Evolutionary conservation across 2,113 vertebrate species (phyloP).

Genomic region (Colaptes auratus): DNA sequence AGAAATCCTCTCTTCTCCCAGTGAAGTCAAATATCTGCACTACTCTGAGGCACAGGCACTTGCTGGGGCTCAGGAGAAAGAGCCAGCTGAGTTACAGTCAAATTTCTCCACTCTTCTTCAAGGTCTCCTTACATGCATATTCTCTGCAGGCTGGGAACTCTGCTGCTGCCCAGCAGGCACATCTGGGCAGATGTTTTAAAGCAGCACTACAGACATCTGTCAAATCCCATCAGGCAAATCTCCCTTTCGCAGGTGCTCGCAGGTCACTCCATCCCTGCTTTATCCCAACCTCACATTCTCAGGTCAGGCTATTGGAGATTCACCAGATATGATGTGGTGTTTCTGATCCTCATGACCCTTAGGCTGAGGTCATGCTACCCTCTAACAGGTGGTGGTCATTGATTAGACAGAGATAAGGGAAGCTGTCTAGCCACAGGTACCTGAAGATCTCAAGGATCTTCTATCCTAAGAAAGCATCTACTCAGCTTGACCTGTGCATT

Average conservation of each 20-base stretch:
- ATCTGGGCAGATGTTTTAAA: background rate
- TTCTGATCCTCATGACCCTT: background rate
- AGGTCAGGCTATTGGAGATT: background rate
- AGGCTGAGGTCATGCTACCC: background rate
- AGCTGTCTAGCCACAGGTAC: background rate
- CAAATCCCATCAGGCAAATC: background rate
- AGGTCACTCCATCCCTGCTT: background rate
- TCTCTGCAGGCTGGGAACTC: background rate
- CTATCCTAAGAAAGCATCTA: background rate
- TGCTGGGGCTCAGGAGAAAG: background rate
- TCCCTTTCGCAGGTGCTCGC: background rate
- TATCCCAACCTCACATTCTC: background rate
- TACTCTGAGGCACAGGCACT: background rate
- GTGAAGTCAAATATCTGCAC: background rate
- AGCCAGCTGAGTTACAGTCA: background rate
- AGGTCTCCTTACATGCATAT: background rate
- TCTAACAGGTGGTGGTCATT: background rate
- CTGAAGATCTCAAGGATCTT: background rate
- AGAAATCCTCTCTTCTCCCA: background rate
- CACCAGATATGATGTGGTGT: background rate
- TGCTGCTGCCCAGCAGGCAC: background rate
- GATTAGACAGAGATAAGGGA: background rate
- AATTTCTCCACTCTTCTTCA: background rate
- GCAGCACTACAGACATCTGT: background rate
- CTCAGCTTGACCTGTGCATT: background rate